Percentiles rank a stretch among this genome's conserved stretches.
Evolutionary conservation across 2,888 invertebrate species (phyloP).

Genomic region (Lobophora halterata): DNA sequence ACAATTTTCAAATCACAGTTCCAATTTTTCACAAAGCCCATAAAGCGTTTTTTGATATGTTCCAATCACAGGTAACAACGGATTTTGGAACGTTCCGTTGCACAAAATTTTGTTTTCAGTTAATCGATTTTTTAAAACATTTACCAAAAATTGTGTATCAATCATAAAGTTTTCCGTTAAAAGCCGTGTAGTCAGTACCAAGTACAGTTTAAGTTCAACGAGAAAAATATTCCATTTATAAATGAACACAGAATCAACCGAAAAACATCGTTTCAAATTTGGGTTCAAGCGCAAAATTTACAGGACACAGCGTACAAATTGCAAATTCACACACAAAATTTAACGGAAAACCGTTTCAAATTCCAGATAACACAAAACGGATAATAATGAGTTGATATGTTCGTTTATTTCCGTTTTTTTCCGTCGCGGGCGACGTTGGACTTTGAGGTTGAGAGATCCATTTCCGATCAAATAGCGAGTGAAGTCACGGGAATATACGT

Average conservation of each 20-base stretch:
- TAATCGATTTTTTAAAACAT: no score
- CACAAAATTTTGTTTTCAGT: no score
- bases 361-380: no score
- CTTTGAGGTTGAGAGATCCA: conserved; percentile 74
- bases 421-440: conserved; percentile 78
- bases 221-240: background rate
- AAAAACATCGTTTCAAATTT: no score
- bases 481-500: conserved; percentile 57
- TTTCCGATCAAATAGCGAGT: conserved; percentile 60
- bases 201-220: background rate
- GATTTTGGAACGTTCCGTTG: no score
- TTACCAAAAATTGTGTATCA: no score
- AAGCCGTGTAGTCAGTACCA: conserved; percentile 1
- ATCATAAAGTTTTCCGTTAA: conserved; percentile 2
- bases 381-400: conserved; percentile 18
- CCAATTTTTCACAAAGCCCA: conserved; percentile 43
- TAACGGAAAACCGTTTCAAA: no score
- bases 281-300: no score
- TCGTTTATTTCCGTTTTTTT: conserved; percentile 77
- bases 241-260: no score
- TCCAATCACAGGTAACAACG: conserved; percentile 4
- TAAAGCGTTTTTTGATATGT: conserved; percentile 14
- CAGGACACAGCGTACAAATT: no score
- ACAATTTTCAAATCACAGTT: conserved; percentile 62
- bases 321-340: no score